Base-by-base conservation (phyloP, 37 sponge, comb jelly and placozoan genomes). In the Spongilla lacustris region DNA sequence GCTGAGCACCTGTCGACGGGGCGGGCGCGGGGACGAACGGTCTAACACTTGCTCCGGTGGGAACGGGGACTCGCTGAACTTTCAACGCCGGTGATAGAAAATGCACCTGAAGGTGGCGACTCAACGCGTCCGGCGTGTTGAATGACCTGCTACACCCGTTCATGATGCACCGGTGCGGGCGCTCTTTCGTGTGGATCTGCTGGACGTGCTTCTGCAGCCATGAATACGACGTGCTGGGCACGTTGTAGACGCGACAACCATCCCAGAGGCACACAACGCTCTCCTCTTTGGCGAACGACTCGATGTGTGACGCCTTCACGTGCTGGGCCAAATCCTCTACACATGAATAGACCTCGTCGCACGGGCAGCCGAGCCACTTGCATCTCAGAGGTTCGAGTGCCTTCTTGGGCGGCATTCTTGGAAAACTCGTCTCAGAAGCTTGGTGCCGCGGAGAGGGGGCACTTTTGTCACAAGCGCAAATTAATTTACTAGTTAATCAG, bases 121-220 rank as follows among this genome's bases (percentile, higher is more conserved):
- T 75, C 29, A 95, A 83, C 5, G 90, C 89, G 0, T 88, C 87
- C 0, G 50, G 25, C 25, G 86, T 37, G 78, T 83, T 85, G 82
- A 95, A 95, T 19, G 95, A 86, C 73, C 72, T 58, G 36, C 72
- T 84, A 74, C 95, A 95, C 1, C 95, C 95, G 35, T 91, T 89
- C 84, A 95, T 89, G 32, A 95, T 66, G 69, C 95, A 95, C 25
- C 86, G 89, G 74, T 79, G 74, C 0, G 87, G 90, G 2, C 90
- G 76, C 28, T 89, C 92, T 74, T 87, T 87, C 19, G 85, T 84
- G 66, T 83, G 84, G 50, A 86, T 80, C 28, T 69, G 38, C 26
- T 86, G 72, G 30, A 91, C 78, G 73, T 94, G 95, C 29, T 86
- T 67, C 68, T 67, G 46, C 9, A 94, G 91, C 95, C 95, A 94